Conservation (phyloP, 2,113 vertebrate genomes). For the Myrmecophaga tridactyla region DNA sequence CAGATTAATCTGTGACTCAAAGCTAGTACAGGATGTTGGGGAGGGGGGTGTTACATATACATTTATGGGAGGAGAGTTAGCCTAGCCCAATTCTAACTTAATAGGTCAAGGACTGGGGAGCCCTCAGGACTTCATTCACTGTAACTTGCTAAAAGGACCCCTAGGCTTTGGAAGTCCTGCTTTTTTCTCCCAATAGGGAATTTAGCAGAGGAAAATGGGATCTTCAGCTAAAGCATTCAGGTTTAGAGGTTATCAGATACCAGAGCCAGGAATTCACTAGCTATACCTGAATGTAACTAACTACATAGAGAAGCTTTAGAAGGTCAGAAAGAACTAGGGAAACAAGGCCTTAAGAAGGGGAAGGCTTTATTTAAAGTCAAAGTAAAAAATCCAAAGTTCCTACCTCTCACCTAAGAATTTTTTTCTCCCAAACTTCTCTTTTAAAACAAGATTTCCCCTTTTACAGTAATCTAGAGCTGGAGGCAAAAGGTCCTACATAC, state of each 20-base stretch:
- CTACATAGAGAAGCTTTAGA: neutral
- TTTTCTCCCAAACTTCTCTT: neutral
- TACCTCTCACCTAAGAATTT: neutral
- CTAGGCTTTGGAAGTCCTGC: neutral
- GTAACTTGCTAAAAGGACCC: neutral
- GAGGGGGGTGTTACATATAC: neutral
- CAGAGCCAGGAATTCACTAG: neutral
- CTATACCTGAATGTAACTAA: neutral
- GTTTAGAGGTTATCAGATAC: neutral
- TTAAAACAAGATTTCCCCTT: neutral
- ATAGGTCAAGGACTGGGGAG: neutral
- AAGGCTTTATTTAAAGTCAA: neutral
- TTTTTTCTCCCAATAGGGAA: constrained; percentile 39
- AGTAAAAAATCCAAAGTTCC: neutral
- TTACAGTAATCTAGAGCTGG: neutral
- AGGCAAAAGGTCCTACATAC: neutral
- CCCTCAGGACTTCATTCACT: neutral
- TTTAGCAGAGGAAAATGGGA: neutral
- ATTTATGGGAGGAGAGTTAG: neutral
- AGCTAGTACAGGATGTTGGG: neutral
- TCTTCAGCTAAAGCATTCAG: neutral
- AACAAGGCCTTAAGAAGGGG: neutral
- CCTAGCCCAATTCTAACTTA: neutral
- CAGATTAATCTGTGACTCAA: constrained; percentile 68
- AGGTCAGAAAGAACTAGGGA: neutral